phyloP scores from a whole-genome alignment of 2,113 vertebrate genomes.

The Lycocorax pyrrhopterus region DNA sequence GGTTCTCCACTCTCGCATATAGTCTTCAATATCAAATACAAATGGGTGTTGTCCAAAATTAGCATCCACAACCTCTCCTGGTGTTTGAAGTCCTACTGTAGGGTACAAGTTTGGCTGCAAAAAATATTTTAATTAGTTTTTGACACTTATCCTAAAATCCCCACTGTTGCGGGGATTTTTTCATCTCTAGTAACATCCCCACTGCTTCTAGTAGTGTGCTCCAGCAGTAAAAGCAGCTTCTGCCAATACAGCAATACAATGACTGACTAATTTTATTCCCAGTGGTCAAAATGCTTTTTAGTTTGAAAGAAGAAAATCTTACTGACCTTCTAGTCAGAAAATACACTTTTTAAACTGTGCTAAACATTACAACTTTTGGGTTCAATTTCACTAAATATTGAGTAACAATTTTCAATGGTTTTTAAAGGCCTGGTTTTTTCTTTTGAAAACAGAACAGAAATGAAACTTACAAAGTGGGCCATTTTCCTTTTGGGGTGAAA shows the following conservation, averaged over 20 bases:
- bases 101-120: constrained; percentile 96
- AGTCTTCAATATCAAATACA: constrained; percentile 97
- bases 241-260: neutral
- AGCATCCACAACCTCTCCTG: constrained; percentile 96
- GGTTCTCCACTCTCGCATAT: constrained; percentile 97
- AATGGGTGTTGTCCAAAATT: constrained; percentile 98
- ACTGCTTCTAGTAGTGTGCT: neutral
- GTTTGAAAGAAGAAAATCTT: neutral
- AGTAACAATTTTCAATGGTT: neutral
- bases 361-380: neutral
- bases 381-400: neutral
- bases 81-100: constrained; percentile 96
- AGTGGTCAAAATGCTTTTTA: neutral
- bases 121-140: constrained; percentile 49
- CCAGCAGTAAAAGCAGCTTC: neutral
- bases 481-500: constrained; percentile 32
- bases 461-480: constrained; percentile 2
- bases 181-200: neutral
- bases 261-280: neutral
- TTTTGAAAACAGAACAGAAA: constrained; percentile 11
- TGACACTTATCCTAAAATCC: neutral
- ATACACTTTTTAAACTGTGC: neutral
- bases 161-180: neutral
- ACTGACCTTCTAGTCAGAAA: neutral
- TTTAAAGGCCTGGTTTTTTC: neutral